A percentile compares a stretch with the other conserved stretches of the same genome.
Conservation (phyloP, 2,888 invertebrate species). For the Microchrysa polita region DNA sequence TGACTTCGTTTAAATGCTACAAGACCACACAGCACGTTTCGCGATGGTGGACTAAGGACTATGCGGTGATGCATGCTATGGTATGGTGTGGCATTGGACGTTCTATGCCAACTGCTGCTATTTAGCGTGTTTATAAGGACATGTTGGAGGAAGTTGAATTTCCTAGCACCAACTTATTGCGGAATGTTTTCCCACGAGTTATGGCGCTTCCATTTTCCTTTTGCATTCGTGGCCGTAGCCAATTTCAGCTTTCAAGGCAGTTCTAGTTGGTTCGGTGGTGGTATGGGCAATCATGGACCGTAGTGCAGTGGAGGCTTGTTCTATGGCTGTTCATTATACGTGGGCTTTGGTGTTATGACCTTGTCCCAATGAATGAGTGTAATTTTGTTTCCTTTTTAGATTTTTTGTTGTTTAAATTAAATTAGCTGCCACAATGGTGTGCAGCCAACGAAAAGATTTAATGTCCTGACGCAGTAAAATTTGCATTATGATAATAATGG, state of each 20-base stretch:
- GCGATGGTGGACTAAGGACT: too few relatives aligned
- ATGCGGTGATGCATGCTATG: too few relatives aligned
- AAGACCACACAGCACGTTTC: neutral
- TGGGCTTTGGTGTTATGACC: constrained; percentile 2
- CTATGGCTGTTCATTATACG: constrained; percentile 11
- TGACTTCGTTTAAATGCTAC: neutral
- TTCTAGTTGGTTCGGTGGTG: too few relatives aligned
- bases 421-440: constrained; percentile 4
- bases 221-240: constrained; percentile 5
- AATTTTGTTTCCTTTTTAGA: constrained; percentile 13
- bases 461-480: neutral
- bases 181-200: constrained; percentile 6
- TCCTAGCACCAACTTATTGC: constrained; percentile 1
- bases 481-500: constrained; percentile 20
- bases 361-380: constrained; percentile 13
- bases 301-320: constrained; percentile 20
- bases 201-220: neutral
- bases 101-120: neutral
- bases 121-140: constrained; percentile 1
- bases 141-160: constrained; percentile 7
- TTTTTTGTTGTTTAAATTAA: constrained; percentile 31
- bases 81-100: neutral
- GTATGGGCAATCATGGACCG: neutral
- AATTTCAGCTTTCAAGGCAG: constrained; percentile 16
- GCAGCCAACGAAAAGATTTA: neutral